Evolutionary conservation across 2,888 invertebrate genomes (phyloP), one percentile per base, ranked within the genome.

Genomic region (Gymnocheta viridis): DNA sequence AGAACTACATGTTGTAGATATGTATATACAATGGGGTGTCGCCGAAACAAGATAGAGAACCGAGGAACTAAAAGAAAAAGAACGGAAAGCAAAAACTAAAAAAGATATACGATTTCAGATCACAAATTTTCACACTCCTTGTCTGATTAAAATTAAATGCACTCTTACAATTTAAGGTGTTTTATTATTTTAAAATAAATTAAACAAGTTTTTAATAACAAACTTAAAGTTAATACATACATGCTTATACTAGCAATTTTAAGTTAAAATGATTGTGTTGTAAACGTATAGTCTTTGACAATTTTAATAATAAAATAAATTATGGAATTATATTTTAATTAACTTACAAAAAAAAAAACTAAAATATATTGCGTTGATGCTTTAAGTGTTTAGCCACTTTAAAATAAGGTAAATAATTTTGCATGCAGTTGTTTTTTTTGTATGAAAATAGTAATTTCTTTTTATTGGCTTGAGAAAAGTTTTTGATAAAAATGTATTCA

Each of bases 11-110:
- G 79, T 79, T 69, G 79, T 79, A 78, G 51, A 70, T 44, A 70
- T 70, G 73, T 81, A 70, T 70, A 67, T 81, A 79, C 66, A 67
- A 54, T 78, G 81, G 82, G 82, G 82, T 83, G 82, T 82, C 82
- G 82, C 73, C 82, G 82, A 78, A 82, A 79, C 47, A 69, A 62
- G 62, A 76, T 67, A 82, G 82, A 83, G 79, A 82, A 74, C 56
- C 73, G 64, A 64, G 56, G 56, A 79, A 72, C 64, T 77, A 62
- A 67, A 69, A 44, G 54, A 72, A 79, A 64, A 74, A 74, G 62
- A 78, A 67, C 47, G 14, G 14, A 82, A 70, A 51, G 44, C 47
- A 69, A 64, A 54, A 82, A 72, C 64, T 60, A 54, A 56, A 82
- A 58, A 79, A 77, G 64, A 77, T 70, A 79, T 72, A 74, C 78